Conservation (phyloP, 2,113 vertebrate genomes). For the Gobiocypris rarus region DNA sequence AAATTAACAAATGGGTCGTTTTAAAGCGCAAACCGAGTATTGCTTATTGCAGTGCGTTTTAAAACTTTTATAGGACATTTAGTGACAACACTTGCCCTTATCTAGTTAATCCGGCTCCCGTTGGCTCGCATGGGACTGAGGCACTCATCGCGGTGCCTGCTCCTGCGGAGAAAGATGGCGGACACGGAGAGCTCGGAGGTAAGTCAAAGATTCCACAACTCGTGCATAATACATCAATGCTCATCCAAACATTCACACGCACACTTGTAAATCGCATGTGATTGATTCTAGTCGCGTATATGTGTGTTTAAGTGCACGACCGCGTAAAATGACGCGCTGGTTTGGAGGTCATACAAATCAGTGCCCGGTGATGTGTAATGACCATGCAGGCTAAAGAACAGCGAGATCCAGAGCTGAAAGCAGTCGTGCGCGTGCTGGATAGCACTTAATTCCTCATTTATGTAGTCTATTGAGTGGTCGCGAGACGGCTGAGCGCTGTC, state of each 20-base stretch:
- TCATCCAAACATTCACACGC: neutral
- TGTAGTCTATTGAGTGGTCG: neutral
- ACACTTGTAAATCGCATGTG: neutral
- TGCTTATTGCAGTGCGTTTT: neutral
- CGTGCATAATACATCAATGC: conserved; percentile 27
- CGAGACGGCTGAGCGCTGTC: conserved; percentile 67
- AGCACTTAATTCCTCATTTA: neutral
- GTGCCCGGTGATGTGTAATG: neutral
- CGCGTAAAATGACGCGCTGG: conserved; percentile 8
- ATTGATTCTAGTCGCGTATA: neutral
- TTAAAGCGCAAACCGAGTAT: neutral
- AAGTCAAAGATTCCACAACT: conserved; percentile 68
- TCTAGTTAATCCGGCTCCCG: conserved; percentile 72
- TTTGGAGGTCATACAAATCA: conserved; percentile 39
- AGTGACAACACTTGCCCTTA: conserved; percentile 3
- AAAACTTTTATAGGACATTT: conserved; percentile 15
- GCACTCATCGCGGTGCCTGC: conserved; percentile 98
- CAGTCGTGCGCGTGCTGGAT: neutral
- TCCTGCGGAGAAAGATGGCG: conserved; percentile 98
- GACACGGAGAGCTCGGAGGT: conserved; percentile 95
- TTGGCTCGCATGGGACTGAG: conserved; percentile 94
- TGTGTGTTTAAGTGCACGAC: neutral
- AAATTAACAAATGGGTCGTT: neutral
- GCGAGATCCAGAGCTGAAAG: neutral
- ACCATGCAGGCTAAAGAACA: neutral